A percentile compares a stretch with the other conserved stretches of the same genome.
Conservation (phyloP, 2,797 vertebrate genomes). For the Champsocephalus esox region DNA sequence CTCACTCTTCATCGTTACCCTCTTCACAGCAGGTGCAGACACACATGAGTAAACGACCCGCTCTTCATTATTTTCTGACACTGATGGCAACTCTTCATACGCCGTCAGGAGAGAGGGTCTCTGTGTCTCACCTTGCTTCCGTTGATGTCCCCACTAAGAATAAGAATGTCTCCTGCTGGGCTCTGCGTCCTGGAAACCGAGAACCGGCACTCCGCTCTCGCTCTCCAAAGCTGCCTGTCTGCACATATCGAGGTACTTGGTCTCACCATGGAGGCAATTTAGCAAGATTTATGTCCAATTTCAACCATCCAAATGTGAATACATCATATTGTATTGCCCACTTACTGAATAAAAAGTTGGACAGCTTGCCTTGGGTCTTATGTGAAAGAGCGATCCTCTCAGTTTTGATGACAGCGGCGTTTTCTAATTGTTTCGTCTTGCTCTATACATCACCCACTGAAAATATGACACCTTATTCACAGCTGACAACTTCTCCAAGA, state of each 20-base stretch:
- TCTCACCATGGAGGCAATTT: conserved; percentile 68
- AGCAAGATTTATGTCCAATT: conserved; percentile 72
- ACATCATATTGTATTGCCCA: conserved; percentile 58
- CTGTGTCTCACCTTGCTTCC: conserved; percentile 47
- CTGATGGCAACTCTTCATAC: conserved; percentile 50
- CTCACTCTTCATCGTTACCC: conserved; percentile 5
- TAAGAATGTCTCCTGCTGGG: conserved; percentile 64
- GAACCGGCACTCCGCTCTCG: conserved; percentile 60
- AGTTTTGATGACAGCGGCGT: conserved; percentile 38
- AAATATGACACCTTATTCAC: conserved; percentile 26
- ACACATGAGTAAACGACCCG: neutral
- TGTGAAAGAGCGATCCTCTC: conserved; percentile 36
- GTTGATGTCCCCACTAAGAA: conserved; percentile 65
- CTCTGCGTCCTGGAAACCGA: conserved; percentile 65
- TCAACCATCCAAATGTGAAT: conserved; percentile 60
- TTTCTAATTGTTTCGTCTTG: conserved; percentile 41
- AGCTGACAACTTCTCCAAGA: neutral
- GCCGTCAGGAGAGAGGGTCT: conserved; percentile 31
- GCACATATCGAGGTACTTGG: conserved; percentile 66
- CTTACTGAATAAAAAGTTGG: conserved; percentile 55
- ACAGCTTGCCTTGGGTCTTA: conserved; percentile 54
- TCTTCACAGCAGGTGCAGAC: conserved; percentile 9
- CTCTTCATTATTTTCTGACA: conserved; percentile 43
- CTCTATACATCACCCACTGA: conserved; percentile 13
- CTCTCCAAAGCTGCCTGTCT: conserved; percentile 68